These are phyloP conservation scores for Bilobella aurantiaca DNA, from an alignment of 1,140 invertebrate genomes.

Conservation along the genomic window DNA sequence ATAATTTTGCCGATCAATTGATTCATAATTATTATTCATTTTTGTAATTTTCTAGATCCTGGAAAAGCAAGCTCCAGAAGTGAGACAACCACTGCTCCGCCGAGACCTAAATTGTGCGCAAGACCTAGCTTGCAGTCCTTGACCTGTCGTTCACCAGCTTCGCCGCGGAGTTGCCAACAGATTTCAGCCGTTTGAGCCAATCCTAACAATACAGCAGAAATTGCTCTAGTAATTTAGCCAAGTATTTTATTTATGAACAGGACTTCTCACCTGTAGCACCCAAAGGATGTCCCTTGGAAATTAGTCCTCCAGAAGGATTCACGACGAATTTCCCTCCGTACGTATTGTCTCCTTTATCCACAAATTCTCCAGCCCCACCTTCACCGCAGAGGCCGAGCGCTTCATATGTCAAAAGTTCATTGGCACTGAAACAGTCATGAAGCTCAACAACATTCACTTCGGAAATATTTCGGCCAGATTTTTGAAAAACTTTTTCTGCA, in stretches of 20 bases:
- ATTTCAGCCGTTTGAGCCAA: slow-evolving; percentile 92
- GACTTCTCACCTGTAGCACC: slow-evolving; percentile 92
- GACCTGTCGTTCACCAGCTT: slow-evolving; percentile 85
- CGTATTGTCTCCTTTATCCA: slow-evolving; percentile 90
- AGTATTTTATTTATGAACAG: no score
- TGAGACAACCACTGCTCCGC: slow-evolving; percentile 84
- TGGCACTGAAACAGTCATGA: slow-evolving; percentile 98
- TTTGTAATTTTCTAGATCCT: no score
- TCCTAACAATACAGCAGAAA: no score
- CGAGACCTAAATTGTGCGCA: slow-evolving; percentile 93
- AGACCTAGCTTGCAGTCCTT: slow-evolving; percentile 68
- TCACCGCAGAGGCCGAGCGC: slow-evolving; percentile 82
- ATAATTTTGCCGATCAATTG: no score
- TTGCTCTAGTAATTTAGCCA: no score
- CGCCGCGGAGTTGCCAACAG: slow-evolving; percentile 81
- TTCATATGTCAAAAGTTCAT: slow-evolving; percentile 96
- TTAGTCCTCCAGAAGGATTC: slow-evolving; percentile 94
- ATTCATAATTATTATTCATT: no score
- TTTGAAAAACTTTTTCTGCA: slow-evolving; percentile 65
- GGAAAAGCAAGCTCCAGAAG: slow-evolving; percentile 79
- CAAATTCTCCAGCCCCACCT: slow-evolving; percentile 82
- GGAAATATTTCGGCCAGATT: slow-evolving; percentile 59
- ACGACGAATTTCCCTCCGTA: slow-evolving; percentile 95
- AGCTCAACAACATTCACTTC: slow-evolving; percentile 94
- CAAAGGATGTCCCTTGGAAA: slow-evolving; percentile 96